Evolutionary conservation across 2,888 invertebrate genomes (phyloP).

Genomic region (Piscicola geometra): DNA sequence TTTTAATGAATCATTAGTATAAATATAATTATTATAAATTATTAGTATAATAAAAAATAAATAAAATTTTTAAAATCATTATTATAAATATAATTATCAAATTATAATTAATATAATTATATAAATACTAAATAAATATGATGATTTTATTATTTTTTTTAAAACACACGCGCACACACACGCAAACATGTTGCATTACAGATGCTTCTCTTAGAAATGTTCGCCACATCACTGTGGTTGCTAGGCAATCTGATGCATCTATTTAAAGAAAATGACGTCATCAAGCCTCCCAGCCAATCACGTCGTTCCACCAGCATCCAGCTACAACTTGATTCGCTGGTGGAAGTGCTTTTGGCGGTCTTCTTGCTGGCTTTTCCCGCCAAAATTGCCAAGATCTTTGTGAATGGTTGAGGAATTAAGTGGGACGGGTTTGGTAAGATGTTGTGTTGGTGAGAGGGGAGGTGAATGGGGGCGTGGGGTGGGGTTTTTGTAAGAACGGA

Average conservation of each 20-base stretch:
- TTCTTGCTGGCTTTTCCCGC: slow-evolving; percentile 41
- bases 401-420: slow-evolving; percentile 17
- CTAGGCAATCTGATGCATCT: slow-evolving; percentile 41
- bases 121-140: too few relatives aligned
- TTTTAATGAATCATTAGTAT: not conserved
- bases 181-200: slow-evolving; percentile 1
- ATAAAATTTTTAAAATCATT: too few relatives aligned
- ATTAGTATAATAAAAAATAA: too few relatives aligned
- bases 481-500: too few relatives aligned
- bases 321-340: slow-evolving; percentile 41
- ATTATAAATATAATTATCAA: too few relatives aligned
- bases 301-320: slow-evolving; percentile 38
- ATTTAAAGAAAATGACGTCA: slow-evolving; percentile 41
- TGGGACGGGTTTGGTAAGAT: too few relatives aligned
- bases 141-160: too few relatives aligned
- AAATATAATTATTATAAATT: too few relatives aligned
- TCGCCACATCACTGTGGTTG: slow-evolving; percentile 40
- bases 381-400: slow-evolving; percentile 28
- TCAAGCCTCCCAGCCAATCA: slow-evolving; percentile 37
- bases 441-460: too few relatives aligned
- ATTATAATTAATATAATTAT: too few relatives aligned
- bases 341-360: slow-evolving; percentile 35
- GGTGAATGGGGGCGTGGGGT: too few relatives aligned
- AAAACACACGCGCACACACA: not conserved
- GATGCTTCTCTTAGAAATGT: slow-evolving; percentile 40